Base-by-base conservation (phyloP, 2,797 vertebrate species). In the Sebastes kiyomatsui region DNA sequence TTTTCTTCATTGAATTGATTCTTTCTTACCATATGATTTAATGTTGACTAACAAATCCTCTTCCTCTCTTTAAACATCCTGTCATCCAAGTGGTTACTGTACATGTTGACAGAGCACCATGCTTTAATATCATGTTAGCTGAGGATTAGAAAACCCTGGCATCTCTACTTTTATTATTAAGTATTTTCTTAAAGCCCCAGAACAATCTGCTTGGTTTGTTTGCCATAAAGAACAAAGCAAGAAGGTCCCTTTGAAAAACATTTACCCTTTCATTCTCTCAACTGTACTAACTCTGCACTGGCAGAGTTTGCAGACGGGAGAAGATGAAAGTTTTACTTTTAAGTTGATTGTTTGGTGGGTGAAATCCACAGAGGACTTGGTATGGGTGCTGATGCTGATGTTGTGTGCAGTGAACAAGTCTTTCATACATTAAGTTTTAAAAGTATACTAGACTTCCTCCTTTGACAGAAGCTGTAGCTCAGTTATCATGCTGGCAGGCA, bases 81-180 rank as follows among this genome's bases (percentile, higher is more conserved):
- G 38, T 67, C 23, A 55, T 75, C 64, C 32, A 35, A 68, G n/a
- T 69, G 35, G 73, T 77, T 72, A 81, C 54, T 79, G 56, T 79
- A 20, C 20, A 78, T 62, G 58, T 28, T 74, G 27, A 74, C 58
- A 74, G 65, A 85, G 49, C 38, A 77, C 79, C 76, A 69, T 22
- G 67, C 75, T 77, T 74, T 78, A 82, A 83, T 81, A 75, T 80
- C 35, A 42, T 64, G 70, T 76, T 76, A 73, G 81, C 56, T 76
- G 77, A 80, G 81, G 83, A 87, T 83, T 79, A 87, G n/a, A 76
- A 79, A 79, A 80, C 30, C 11, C 30, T 71, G 75, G 55, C 72
- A 78, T 67, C 66, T 72, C 59, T 67, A 56, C 72, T 81, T 83
- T 82, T 74, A 84, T 81, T 79, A 79, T 82, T 70, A 42, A 72